Conservation (phyloP, 2,888 invertebrate genomes). For the Cecidostiba fungosa region DNA sequence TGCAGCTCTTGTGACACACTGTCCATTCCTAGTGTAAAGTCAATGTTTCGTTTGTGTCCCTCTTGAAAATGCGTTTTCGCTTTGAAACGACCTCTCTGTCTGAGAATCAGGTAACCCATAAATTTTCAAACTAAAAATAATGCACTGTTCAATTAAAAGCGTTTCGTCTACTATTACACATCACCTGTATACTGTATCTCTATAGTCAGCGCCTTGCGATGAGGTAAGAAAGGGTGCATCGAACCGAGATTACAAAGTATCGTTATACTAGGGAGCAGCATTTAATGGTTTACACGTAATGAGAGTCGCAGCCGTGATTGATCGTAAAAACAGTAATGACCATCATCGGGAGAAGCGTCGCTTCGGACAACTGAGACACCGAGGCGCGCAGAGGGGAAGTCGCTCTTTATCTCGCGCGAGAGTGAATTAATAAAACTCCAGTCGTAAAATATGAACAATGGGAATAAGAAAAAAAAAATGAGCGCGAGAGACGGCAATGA, state of each 20-base stretch:
- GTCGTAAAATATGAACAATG: conserved; percentile 56
- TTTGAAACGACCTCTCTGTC: too few species aligned
- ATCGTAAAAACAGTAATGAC: conserved; percentile 78
- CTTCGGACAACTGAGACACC: conserved; percentile 36
- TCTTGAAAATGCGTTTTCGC: background rate
- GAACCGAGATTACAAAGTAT: conserved; percentile 57
- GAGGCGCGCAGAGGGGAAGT: conserved; percentile 41
- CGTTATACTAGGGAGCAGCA: conserved; percentile 13
- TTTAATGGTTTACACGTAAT: conserved; percentile 60
- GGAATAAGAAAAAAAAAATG: conserved; percentile 33
- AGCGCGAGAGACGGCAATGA: conserved; percentile 44
- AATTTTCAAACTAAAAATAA: background rate
- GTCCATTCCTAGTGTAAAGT: background rate
- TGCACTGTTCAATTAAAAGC: background rate
- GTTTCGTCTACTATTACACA: background rate
- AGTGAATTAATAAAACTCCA: conserved; percentile 58
- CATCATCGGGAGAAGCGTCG: conserved; percentile 71
- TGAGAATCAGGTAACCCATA: background rate
- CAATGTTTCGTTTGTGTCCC: background rate
- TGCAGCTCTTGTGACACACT: background rate
- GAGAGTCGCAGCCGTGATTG: conserved; percentile 74
- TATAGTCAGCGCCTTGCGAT: background rate
- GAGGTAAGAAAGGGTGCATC: conserved; percentile 33
- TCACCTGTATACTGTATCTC: background rate
- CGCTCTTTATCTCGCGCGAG: conserved; percentile 15